Conservation (phyloP, 35 echinoderm and acorn worm genomes). For the Diadema setosum region DNA sequence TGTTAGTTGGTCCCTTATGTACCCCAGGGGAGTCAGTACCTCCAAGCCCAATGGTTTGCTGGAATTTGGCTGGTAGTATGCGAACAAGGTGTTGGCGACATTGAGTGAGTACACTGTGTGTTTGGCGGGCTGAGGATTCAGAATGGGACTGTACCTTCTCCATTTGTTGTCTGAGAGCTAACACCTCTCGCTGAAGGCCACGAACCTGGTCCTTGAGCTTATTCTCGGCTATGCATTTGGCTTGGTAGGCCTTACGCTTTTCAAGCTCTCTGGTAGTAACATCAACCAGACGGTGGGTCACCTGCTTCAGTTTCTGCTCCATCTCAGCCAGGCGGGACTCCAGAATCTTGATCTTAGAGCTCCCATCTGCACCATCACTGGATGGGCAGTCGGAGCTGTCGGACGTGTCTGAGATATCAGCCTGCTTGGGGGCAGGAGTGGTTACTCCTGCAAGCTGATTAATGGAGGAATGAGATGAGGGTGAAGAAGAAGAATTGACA, state of each 20-base stretch:
- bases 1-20: constrained; percentile 43
- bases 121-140: constrained; percentile 34
- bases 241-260: constrained; percentile 85
- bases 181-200: constrained; percentile 59
- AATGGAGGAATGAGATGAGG: constrained; percentile 23
- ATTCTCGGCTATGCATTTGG: constrained; percentile 72
- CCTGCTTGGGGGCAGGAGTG: neutral
- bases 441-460: constrained; percentile 13
- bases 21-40: neutral
- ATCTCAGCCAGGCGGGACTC: constrained; percentile 62
- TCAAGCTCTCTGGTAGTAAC: constrained; percentile 87
- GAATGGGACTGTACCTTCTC: constrained; percentile 69
- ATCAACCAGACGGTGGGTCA: constrained; percentile 89
- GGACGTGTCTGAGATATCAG: neutral
- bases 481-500: constrained; percentile 18
- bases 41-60: neutral
- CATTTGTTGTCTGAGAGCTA: constrained; percentile 51
- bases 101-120: constrained; percentile 13
- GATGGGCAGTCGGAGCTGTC: constrained; percentile 36
- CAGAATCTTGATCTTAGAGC: constrained; percentile 59
- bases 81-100: constrained; percentile 34
- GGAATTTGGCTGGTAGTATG: constrained; percentile 13
- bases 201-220: constrained; percentile 69
- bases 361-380: constrained; percentile 22
- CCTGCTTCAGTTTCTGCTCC: constrained; percentile 82